phyloP scores from a whole-genome alignment of 2,888 invertebrate genomes.

The Campoletis raptor region DNA sequence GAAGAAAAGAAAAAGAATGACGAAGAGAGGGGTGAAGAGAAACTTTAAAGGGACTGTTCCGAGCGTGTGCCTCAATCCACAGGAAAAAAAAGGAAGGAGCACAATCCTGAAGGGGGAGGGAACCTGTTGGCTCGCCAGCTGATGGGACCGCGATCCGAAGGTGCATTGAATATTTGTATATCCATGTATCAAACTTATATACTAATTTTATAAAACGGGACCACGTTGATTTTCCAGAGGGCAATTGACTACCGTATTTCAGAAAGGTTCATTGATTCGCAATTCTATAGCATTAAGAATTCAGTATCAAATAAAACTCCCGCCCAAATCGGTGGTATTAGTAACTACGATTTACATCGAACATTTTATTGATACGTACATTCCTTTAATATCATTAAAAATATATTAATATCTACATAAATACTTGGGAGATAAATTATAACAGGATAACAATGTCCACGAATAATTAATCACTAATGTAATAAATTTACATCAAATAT shows the following conservation, averaged over 20 bases:
- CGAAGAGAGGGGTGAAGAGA: not conserved
- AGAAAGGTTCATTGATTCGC: conserved; percentile 24
- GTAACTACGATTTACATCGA: not conserved
- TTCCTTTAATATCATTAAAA: not conserved
- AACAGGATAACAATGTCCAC: not conserved
- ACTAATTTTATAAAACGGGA: not conserved
- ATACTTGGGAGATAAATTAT: not conserved
- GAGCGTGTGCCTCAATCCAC: not conserved
- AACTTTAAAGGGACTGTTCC: conserved; percentile 60
- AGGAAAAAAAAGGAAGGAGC: conserved; percentile 27
- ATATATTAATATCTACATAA: not conserved
- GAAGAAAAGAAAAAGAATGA: not conserved
- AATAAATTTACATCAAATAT: not conserved
- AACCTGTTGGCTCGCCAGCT: conserved; percentile 63
- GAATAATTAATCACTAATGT: not conserved
- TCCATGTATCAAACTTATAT: not conserved
- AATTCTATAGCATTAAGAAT: not conserved
- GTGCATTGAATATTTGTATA: not conserved
- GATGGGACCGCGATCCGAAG: conserved; percentile 51
- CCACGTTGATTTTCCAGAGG: conserved; percentile 3
- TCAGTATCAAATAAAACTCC: not conserved
- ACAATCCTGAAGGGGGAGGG: conserved; percentile 21
- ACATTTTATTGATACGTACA: not conserved
- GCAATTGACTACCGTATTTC: not conserved
- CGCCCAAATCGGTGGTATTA: not conserved